Percentiles rank a stretch among this genome's conserved stretches.
These are phyloP conservation scores for Sphaeramia orbicularis DNA, from an alignment of 2,797 vertebrate genomes.

Conservation along the genomic window DNA sequence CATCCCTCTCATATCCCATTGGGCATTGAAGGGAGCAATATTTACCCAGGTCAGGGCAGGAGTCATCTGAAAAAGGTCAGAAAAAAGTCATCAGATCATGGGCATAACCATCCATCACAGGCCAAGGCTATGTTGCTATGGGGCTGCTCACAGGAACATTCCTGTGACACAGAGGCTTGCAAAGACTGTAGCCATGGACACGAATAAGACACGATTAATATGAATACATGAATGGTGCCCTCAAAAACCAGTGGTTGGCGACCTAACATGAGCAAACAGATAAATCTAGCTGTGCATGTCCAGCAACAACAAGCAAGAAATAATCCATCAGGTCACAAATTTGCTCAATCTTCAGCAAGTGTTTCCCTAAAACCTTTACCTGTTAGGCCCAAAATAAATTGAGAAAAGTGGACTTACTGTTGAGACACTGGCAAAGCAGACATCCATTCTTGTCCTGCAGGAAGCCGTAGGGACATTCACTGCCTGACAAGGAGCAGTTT, in stretches of 20 bases:
- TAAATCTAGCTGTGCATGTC: not conserved
- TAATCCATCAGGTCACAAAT: not conserved
- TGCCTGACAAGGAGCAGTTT: constrained; percentile 85
- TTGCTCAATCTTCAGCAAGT: constrained; percentile 2
- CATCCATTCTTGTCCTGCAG: constrained; percentile 86
- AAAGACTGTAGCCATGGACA: constrained; percentile 15
- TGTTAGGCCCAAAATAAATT: not conserved
- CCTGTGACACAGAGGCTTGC: constrained; percentile 21
- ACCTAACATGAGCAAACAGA: constrained; percentile 23
- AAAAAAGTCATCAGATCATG: constrained; percentile 47
- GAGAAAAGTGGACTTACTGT: constrained; percentile 76
- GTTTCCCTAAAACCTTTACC: constrained; percentile 10
- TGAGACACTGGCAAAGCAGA: constrained; percentile 87
- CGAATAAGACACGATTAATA: constrained; percentile 35
- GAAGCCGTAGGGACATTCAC: constrained; percentile 86
- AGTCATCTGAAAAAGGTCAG: constrained; percentile 83
- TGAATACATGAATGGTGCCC: constrained; percentile 18
- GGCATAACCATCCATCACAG: constrained; percentile 56
- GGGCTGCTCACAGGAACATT: constrained; percentile 42
- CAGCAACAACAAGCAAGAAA: not conserved
- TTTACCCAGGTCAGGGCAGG: constrained; percentile 82
- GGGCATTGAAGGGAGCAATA: constrained; percentile 85
- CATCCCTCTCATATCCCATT: constrained; percentile 82
- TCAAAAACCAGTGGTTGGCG: constrained; percentile 5
- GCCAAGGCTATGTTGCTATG: constrained; percentile 19